Percentiles rank a stretch among this genome's conserved stretches.
Conservation (phyloP, 2,888 invertebrate species). For the Epinotia ramella region DNA sequence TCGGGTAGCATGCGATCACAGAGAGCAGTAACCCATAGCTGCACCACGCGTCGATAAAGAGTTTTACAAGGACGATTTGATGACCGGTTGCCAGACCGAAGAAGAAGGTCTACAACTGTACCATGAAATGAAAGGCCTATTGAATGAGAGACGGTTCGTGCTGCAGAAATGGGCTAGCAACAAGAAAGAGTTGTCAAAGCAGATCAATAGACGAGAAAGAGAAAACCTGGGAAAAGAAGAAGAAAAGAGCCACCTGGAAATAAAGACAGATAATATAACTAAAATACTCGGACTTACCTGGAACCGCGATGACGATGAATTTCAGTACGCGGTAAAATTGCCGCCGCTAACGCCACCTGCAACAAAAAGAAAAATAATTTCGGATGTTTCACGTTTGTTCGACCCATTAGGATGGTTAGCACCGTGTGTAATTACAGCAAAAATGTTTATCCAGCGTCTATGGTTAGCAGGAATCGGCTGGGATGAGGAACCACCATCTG, state of each 20-base stretch:
- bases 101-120: not conserved
- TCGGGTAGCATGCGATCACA: too few species aligned
- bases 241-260: not conserved
- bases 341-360: not conserved
- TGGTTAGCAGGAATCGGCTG: too few species aligned
- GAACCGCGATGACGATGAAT: too few species aligned
- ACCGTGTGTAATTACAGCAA: slow-evolving; percentile 47
- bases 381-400: slow-evolving; percentile 22
- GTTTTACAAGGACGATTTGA: too few species aligned
- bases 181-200: not conserved
- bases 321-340: slow-evolving; percentile 13
- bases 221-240: not conserved
- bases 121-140: not conserved
- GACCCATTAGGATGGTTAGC: slow-evolving; percentile 58
- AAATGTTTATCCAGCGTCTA: too few species aligned
- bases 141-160: not conserved
- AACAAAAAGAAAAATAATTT: slow-evolving; percentile 29
- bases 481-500: too few species aligned
- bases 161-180: not conserved
- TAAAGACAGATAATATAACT: too few species aligned
- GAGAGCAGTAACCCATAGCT: too few species aligned
- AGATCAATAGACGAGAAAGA: not conserved
- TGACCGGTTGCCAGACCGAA: not conserved
- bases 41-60: too few species aligned
- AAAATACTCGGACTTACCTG: too few species aligned